Base-by-base conservation (phyloP, 1,140 invertebrate genomes). In the Atta cephalotes region DNA sequence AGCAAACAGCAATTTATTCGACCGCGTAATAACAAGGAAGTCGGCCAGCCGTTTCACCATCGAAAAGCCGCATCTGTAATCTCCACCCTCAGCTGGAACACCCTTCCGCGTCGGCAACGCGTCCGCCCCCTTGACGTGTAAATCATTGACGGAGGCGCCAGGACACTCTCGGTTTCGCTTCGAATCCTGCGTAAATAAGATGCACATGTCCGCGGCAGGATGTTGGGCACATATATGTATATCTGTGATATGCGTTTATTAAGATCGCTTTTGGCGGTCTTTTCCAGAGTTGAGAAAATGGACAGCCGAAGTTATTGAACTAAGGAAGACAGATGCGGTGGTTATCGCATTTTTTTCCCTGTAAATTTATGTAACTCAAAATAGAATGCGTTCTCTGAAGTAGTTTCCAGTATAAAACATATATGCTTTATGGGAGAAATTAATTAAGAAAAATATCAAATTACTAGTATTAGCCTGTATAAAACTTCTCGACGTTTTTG, bases 101-200 rank as follows among this genome's bases (percentile, higher is more conserved):
- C 65, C 58, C 25, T 84, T 70, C 88, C 77, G 39, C n/a, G 86
- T 85, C 74, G 35, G 51, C 14, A 28, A 87, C 91, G 89, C 91
- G 89, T 88, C 91, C 89, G 88, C 85, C 72, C 71, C 68, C 21
- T 84, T 74, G 66, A 39, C 21, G 71, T 91, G 78, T 92, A 92
- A 92, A 93, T 92, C 89, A 94, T 90, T 71, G 82, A 62, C 82
- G 39, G 87, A 93, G 92, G 93, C 93, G 93, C 93, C 93, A 92
- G 92, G 92, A 94, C 56, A 92, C 88, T 60, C 88, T 84, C 85
- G 25, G 89, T 92, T 80, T 88, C 86, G 89, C 88, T 87, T 91
- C 74, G 92, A 80, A 91, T 93, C 88, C 92, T 91, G 87, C 87
- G 88, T 91, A 95, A 95, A 95, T 94, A 93, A 94, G 93, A 92